A percentile compares a stretch with the other conserved stretches of the same genome.
phyloP scores from a whole-genome alignment of 2,888 invertebrate species.

The Eupelmus urozonus region DNA sequence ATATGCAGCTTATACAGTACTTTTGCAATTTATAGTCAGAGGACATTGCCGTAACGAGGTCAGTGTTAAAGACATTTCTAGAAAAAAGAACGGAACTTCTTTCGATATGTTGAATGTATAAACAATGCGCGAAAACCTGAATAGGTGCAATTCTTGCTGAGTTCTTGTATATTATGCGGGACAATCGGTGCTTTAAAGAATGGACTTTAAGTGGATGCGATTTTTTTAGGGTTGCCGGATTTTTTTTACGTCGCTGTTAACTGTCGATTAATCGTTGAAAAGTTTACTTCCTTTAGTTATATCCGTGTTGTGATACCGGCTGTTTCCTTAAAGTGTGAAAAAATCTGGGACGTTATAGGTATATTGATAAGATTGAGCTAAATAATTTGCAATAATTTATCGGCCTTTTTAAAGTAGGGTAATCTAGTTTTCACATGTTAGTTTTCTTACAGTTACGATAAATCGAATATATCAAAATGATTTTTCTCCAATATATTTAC shows the following conservation, averaged over 20 bases:
- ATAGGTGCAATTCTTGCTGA: no score
- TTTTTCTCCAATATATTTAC: no score
- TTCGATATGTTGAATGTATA: conserved; percentile 25
- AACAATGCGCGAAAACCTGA: conserved; percentile 25
- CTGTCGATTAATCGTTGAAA: conserved; percentile 16
- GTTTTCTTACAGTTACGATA: no score
- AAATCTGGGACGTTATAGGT: no score
- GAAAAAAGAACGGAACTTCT: conserved; percentile 42
- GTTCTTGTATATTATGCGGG: not conserved
- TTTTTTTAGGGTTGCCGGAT: not conserved
- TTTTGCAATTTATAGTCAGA: conserved; percentile 30
- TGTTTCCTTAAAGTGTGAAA: no score
- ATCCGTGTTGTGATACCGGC: no score
- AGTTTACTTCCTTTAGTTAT: conserved; percentile 20
- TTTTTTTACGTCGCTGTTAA: not conserved
- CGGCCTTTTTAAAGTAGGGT: no score
- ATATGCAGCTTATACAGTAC: not conserved
- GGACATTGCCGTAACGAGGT: conserved; percentile 47
- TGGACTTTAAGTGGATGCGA: not conserved
- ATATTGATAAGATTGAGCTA: no score
- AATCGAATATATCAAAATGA: no score
- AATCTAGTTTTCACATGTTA: no score
- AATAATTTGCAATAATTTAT: no score
- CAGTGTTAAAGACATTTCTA: conserved; percentile 53
- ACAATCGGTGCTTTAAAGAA: conserved; percentile 42